phyloP scores from a whole-genome alignment of 2,113 vertebrate genomes.

The Oreochromis tanganicae region DNA sequence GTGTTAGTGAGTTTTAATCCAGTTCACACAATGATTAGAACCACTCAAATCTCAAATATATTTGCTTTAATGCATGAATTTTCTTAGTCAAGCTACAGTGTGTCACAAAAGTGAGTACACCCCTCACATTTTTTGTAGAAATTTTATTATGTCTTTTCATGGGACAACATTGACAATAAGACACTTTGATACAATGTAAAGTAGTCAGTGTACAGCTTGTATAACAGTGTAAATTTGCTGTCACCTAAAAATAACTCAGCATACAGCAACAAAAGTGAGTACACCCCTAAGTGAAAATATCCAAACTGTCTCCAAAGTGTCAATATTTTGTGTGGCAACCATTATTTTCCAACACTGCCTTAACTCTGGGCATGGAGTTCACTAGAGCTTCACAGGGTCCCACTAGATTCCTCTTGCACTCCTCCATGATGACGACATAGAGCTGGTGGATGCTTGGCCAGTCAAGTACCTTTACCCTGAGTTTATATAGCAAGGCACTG shows the following conservation, averaged over 20 bases:
- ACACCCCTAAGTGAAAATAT: not conserved
- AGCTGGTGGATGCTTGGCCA: not conserved
- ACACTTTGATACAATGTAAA: not conserved
- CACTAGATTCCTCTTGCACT: not conserved
- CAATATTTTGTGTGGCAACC: not conserved
- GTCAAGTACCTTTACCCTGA: not conserved
- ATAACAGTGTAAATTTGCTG: not conserved
- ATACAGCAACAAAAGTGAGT: not conserved
- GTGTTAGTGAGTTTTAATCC: slow-evolving; percentile 42
- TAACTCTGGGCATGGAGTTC: not conserved
- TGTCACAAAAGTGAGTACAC: not conserved
- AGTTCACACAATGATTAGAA: slow-evolving; percentile 13
- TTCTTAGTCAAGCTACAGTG: not conserved
- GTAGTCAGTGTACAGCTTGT: not conserved
- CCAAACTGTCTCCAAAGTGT: not conserved
- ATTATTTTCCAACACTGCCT: not conserved
- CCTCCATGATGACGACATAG: not conserved
- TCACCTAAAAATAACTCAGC: not conserved
- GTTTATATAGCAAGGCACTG: not conserved
- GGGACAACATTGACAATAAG: not conserved
- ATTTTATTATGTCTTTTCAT: not conserved
- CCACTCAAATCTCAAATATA: not conserved
- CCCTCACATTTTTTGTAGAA: not conserved
- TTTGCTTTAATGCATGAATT: not conserved
- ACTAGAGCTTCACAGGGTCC: not conserved